These are phyloP conservation scores for Drosophila peninsularis DNA, from an alignment of 2,888 invertebrate genomes.

Conservation along the genomic window DNA sequence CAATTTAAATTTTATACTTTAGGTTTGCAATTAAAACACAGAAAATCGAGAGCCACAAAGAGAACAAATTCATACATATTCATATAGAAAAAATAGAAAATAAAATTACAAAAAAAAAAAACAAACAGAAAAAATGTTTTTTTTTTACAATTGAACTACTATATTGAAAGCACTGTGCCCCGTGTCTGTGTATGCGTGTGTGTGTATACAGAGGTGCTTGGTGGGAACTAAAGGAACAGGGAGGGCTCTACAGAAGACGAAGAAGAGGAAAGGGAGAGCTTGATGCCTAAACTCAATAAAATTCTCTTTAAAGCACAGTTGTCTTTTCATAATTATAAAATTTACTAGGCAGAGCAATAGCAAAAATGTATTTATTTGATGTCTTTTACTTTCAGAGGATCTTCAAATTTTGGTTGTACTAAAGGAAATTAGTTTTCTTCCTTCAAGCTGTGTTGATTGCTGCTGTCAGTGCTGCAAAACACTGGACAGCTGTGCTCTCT, in stretches of 20 bases:
- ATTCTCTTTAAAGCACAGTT: neutral
- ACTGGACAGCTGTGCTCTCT: neutral
- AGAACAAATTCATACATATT: slow-evolving; percentile 21
- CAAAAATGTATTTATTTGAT: slow-evolving; percentile 1
- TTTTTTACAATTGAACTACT: slow-evolving; percentile 64
- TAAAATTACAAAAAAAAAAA: slow-evolving; percentile 30
- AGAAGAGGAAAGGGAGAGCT: neutral
- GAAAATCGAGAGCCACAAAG: slow-evolving; percentile 5
- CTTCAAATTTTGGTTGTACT: slow-evolving; percentile 2
- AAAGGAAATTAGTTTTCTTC: neutral
- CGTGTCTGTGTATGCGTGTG: slow-evolving; percentile 26
- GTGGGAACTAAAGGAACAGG: slow-evolving; percentile 9
- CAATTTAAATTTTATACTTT: slow-evolving; percentile 22
- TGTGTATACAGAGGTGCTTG: slow-evolving; percentile 4
- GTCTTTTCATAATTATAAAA: neutral
- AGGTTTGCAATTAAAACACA: slow-evolving; percentile 8
- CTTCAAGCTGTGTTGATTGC: neutral
- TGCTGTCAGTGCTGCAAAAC: neutral
- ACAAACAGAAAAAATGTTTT: slow-evolving; percentile 31
- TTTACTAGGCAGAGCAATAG: slow-evolving; percentile 14
- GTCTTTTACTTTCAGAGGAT: slow-evolving; percentile 5
- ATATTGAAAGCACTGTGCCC: slow-evolving; percentile 67
- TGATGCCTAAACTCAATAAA: neutral
- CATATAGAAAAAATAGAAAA: slow-evolving; percentile 21
- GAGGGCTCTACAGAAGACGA: slow-evolving; percentile 9